Evolutionary conservation across 2,113 vertebrate species (phyloP).

Genomic region (Harpagus bidentatus): DNA sequence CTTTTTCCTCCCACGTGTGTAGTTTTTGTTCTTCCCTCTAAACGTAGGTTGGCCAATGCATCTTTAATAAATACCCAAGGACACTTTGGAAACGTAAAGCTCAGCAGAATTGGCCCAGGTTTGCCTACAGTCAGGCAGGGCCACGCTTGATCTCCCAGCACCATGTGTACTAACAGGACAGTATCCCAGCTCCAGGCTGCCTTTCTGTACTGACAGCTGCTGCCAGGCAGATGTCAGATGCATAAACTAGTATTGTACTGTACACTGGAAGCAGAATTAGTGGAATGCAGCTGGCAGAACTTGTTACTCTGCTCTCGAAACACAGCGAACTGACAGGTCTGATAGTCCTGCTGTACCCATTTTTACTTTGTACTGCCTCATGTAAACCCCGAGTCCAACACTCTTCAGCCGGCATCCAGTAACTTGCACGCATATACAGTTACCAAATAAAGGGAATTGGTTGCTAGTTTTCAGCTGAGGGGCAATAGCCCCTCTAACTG

Average conservation of each 20-base stretch:
- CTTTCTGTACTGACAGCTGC: not conserved
- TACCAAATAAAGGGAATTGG: not conserved
- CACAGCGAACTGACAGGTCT: not conserved
- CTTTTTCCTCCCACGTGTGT: not conserved
- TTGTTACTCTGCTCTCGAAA: not conserved
- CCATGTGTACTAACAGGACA: accelerated
- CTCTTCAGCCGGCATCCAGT: not conserved
- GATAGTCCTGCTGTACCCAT: not conserved
- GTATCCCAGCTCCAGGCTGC: not conserved
- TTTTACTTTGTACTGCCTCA: not conserved
- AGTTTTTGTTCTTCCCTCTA: not conserved
- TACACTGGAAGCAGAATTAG: not conserved
- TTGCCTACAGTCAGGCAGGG: not conserved
- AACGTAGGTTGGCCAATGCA: not conserved
- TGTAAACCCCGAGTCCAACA: not conserved
- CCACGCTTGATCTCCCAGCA: not conserved
- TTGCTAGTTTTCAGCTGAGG: not conserved
- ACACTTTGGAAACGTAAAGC: not conserved
- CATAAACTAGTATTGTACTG: not conserved
- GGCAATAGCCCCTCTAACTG: not conserved
- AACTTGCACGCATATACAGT: not conserved
- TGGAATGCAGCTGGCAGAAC: not conserved
- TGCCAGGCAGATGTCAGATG: not conserved
- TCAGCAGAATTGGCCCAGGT: not conserved
- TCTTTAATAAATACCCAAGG: not conserved